Evolutionary conservation across 1,140 invertebrate species (phyloP), one percentile per base, ranked within the genome.

Genomic region (Saccostrea echinata): DNA sequence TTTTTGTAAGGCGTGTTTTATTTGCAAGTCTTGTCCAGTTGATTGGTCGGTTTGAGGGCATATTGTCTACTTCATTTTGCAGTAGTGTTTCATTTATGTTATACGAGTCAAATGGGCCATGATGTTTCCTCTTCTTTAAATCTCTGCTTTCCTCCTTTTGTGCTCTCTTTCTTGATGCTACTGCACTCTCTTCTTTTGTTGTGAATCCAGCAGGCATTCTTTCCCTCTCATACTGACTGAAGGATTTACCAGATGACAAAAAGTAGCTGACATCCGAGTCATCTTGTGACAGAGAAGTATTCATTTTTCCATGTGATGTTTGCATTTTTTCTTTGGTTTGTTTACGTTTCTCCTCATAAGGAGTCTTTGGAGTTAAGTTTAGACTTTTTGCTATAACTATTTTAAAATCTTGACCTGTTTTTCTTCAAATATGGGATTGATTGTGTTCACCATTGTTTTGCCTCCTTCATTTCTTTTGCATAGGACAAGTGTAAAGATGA

Each of bases 201-300:
- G n/a, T 24, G 61, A 64, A 85, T 13, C 8, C n/a, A 21, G 61
- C 13, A 64, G 24, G 4, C 4, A 85, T 21, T 21, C 57, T 61
- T 55, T 85, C 84, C 35, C 84, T 55, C 8, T 85, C 57, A 85
- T 64, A 33, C 24, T 64, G 24, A 30, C 24, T 57, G 35, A 33
- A 85, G n/a, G 57, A 85, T n/a, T 64, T 30, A 27, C 84, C 84
- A 21, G 53, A 61, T 11, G n/a, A 27, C n/a, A 85, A 35, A 35
- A 85, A 85, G 21, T 57, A 61, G 4, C 4, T 16, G 12, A 85
- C 57, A 64, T 64, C 84, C 16, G 13, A 21, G 16, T 64, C 57
- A 64, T 85, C 35, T 16, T 64, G 3, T 64, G 52, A 12, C 33
- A 35, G 11, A 16, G 35, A 13, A 21, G 61, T 16, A 35, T 57